Conservation (phyloP, 2,113 vertebrate species). For the Tachysurus fulvidraco region DNA sequence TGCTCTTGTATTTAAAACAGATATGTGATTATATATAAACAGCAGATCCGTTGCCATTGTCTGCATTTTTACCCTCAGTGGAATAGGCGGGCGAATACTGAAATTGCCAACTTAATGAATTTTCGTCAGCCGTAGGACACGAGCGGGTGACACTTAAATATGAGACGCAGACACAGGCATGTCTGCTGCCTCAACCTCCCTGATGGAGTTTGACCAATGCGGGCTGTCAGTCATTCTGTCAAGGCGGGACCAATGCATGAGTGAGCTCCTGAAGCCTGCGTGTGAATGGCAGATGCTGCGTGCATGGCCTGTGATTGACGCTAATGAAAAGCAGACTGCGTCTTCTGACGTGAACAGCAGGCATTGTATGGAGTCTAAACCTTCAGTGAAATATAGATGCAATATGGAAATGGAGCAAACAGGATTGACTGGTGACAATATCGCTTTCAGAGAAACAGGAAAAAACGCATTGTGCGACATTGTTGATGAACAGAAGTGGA, state of each 20-base stretch:
- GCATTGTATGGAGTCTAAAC: slow-evolving; percentile 48
- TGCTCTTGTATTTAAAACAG: slow-evolving; percentile 45
- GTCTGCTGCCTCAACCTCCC: slow-evolving; percentile 46
- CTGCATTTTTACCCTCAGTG: slow-evolving; percentile 55
- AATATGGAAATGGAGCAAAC: slow-evolving; percentile 58
- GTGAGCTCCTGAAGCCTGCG: slow-evolving; percentile 60
- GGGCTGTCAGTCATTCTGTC: slow-evolving; percentile 71
- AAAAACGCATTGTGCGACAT: neutral
- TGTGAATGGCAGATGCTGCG: slow-evolving; percentile 50
- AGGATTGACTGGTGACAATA: slow-evolving; percentile 68
- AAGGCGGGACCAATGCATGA: slow-evolving; percentile 73
- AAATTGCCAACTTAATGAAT: slow-evolving; percentile 63
- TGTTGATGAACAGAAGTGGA: neutral
- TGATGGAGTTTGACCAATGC: slow-evolving; percentile 64
- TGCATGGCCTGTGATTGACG: slow-evolving; percentile 69
- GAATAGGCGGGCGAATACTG: slow-evolving; percentile 60
- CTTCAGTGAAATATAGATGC: slow-evolving; percentile 9
- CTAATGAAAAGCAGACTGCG: slow-evolving; percentile 74
- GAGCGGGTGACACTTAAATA: slow-evolving; percentile 41
- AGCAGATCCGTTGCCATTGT: slow-evolving; percentile 59
- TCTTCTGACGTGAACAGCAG: slow-evolving; percentile 62
- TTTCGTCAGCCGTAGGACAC: slow-evolving; percentile 35
- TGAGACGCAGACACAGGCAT: slow-evolving; percentile 37
- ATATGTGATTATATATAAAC: slow-evolving; percentile 47
- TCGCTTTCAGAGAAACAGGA: neutral